phyloP scores from a whole-genome alignment of 1,140 invertebrate species.

The Oryzaephilus surinamensis region DNA sequence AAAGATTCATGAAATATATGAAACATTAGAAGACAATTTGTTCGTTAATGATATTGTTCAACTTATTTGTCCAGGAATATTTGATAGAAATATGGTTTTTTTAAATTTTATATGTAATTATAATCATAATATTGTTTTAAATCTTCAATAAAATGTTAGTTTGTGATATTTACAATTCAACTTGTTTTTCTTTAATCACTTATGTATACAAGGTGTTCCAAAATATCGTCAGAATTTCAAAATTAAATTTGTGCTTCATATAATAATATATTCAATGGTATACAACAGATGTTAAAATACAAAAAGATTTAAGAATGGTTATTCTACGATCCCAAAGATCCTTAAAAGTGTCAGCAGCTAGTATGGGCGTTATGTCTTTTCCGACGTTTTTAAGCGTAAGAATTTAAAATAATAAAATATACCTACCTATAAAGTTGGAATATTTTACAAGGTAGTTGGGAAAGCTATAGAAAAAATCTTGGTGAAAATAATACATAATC shows the following conservation, averaged over 20 bases:
- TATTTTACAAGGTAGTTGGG: too few species aligned
- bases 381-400: conserved; percentile 24
- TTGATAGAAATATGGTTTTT: conserved; percentile 7
- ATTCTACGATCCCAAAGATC: conserved; percentile 25
- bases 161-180: background rate
- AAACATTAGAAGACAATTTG: background rate
- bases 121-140: conserved; percentile 6
- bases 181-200: too few species aligned
- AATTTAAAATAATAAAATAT: too few species aligned
- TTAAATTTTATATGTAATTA: conserved; percentile 11
- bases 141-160: background rate
- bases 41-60: conserved; percentile 8
- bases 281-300: conserved; percentile 8
- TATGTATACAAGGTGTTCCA: too few species aligned
- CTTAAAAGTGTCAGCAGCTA: conserved; percentile 19
- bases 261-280: conserved; percentile 23
- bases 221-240: too few species aligned
- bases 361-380: conserved; percentile 22
- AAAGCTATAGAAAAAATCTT: too few species aligned
- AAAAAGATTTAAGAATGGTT: conserved; percentile 20
- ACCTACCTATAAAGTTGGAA: too few species aligned
- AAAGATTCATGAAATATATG: conserved; percentile 10
- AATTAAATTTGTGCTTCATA: too few species aligned
- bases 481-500: too few species aligned
- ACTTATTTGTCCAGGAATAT: conserved; percentile 5